Conservation (phyloP, 2,797 vertebrate species). For the Benthosema pterotum region DNA sequence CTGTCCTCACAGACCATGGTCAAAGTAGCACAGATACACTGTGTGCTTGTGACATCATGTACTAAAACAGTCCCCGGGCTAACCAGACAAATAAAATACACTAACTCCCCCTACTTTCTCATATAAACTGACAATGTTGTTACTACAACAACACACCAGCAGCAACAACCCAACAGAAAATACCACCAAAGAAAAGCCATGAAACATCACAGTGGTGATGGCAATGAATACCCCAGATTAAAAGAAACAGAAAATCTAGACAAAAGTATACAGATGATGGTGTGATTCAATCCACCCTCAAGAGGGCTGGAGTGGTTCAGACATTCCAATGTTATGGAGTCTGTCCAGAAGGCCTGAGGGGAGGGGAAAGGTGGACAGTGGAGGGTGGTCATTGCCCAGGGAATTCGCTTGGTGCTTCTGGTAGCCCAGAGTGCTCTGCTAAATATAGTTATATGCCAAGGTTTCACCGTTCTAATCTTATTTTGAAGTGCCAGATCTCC, state of each 20-base stretch:
- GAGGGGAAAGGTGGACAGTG: not conserved
- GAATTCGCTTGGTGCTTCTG: too few species aligned
- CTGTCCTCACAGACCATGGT: slow-evolving; percentile 32
- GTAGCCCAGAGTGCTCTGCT: too few species aligned
- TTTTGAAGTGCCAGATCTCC: too few species aligned
- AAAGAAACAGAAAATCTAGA: too few species aligned
- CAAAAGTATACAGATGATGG: not conserved
- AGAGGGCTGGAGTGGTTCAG: slow-evolving; percentile 4
- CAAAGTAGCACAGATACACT: slow-evolving; percentile 15
- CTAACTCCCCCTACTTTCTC: slow-evolving; percentile 23
- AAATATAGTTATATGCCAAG: too few species aligned
- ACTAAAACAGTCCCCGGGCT: not conserved
- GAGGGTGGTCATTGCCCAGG: too few species aligned
- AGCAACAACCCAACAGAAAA: slow-evolving; percentile 17
- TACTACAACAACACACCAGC: slow-evolving; percentile 22
- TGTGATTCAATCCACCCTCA: too few species aligned
- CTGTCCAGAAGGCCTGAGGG: slow-evolving; percentile 11
- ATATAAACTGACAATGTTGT: slow-evolving; percentile 23
- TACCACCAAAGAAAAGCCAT: not conserved
- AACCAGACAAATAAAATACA: slow-evolving; percentile 25
- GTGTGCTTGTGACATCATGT: slow-evolving; percentile 25
- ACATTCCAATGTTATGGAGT: slow-evolving; percentile 39
- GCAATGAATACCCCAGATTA: not conserved
- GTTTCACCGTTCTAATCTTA: too few species aligned
- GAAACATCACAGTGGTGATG: slow-evolving; percentile 4